phyloP scores from a whole-genome alignment of 1,140 invertebrate genomes.

The Temnothorax curvispinosus region DNA sequence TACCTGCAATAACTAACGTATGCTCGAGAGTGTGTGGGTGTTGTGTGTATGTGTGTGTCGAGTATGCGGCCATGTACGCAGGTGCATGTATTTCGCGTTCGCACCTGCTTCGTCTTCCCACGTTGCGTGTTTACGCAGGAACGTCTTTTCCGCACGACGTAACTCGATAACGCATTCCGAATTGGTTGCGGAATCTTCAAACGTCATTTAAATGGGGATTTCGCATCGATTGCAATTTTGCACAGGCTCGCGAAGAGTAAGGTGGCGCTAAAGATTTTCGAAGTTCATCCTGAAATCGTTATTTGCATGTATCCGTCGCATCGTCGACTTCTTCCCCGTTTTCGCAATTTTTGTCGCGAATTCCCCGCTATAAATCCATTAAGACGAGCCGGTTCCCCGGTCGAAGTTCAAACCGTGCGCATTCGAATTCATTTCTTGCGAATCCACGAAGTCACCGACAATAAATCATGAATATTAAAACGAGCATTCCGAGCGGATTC shows the following conservation, averaged over 20 bases:
- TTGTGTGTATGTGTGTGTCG: not conserved
- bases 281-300: not conserved
- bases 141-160: not conserved
- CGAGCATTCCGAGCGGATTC: constrained; percentile 56
- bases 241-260: not conserved
- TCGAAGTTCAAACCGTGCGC: constrained; percentile 49
- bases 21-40: not conserved
- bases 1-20: constrained; percentile 61
- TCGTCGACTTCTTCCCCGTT: not conserved
- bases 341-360: constrained; percentile 44
- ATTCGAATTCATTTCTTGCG: constrained; percentile 63
- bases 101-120: not conserved
- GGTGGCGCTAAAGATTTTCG: not conserved
- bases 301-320: not conserved
- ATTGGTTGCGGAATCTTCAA: not conserved
- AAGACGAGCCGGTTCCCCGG: constrained; percentile 12
- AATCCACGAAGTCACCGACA: constrained; percentile 65
- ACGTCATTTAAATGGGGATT: not conserved
- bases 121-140: not conserved
- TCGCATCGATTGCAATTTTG: not conserved
- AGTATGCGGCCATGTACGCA: not conserved
- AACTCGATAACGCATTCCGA: not conserved
- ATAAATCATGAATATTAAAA: constrained; percentile 76
- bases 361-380: constrained; percentile 43
- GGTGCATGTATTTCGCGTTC: not conserved